Percentiles rank a stretch among this genome's conserved stretches.
Conservation (phyloP, 2,797 vertebrate species). For the Muraenolepis orangiensis region DNA sequence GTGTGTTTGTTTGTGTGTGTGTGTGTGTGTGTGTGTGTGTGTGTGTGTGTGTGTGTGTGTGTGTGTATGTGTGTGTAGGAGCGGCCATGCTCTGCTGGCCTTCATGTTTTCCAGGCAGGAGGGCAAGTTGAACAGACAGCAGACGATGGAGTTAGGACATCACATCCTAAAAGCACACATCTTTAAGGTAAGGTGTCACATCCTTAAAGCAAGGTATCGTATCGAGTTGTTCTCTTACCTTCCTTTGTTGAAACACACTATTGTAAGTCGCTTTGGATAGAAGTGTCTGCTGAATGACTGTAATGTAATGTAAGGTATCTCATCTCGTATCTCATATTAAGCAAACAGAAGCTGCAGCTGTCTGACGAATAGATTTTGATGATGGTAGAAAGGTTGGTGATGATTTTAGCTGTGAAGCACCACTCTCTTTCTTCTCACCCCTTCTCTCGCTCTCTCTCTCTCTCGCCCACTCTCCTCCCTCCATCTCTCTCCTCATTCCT, state of each 20-base stretch:
- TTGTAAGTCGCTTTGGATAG: no score
- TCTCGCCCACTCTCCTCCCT: slow-evolving; percentile 1
- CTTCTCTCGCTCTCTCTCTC: neutral
- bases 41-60: neutral
- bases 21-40: slow-evolving; percentile 12
- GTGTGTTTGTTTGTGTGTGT: slow-evolving; percentile 9
- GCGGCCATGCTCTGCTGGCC: slow-evolving; percentile 92
- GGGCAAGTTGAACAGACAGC: slow-evolving; percentile 94
- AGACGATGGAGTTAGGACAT: slow-evolving; percentile 98
- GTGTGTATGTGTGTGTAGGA: slow-evolving; percentile 68
- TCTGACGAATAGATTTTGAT: neutral
- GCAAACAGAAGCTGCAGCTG: neutral
- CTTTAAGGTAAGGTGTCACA: slow-evolving; percentile 73
- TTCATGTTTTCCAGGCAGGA: slow-evolving; percentile 99
- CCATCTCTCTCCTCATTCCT: neutral
- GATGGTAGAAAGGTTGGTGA: neutral
- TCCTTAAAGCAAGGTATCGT: no score
- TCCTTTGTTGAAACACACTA: no score
- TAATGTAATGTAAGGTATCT: no score
- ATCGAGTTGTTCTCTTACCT: no score
- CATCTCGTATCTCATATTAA: neutral
- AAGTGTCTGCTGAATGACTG: no score
- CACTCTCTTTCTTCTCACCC: neutral
- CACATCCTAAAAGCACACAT: slow-evolving; percentile 99
- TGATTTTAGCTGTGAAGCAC: neutral